These are phyloP conservation scores for Acleris laterana DNA, from an alignment of 2,888 invertebrate species.

Conservation along the genomic window DNA sequence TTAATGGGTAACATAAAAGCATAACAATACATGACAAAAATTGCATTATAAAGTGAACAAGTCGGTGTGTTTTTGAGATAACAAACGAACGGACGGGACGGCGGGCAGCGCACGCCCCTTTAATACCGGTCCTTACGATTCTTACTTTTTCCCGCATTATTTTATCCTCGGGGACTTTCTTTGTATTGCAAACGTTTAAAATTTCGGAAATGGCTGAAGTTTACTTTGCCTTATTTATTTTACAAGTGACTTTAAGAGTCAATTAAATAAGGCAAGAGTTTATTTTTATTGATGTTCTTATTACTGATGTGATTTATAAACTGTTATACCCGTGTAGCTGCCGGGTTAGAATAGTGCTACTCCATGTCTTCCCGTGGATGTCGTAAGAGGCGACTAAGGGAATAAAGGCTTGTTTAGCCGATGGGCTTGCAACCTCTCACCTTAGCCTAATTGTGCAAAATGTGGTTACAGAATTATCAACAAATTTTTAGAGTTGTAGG, in stretches of 20 bases:
- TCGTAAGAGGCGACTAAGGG: too few species aligned
- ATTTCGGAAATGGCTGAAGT: not conserved
- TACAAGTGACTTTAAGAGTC: not conserved
- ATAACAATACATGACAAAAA: slow-evolving; percentile 27
- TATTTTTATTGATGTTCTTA: too few species aligned
- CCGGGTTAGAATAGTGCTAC: too few species aligned
- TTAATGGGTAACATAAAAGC: slow-evolving; percentile 21
- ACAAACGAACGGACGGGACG: slow-evolving; percentile 16
- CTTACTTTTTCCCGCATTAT: slow-evolving; percentile 17
- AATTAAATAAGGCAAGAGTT: too few species aligned
- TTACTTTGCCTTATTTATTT: not conserved
- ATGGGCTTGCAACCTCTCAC: too few species aligned
- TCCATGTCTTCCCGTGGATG: too few species aligned
- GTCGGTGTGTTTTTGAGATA: slow-evolving; percentile 22
- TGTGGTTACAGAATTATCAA: too few species aligned
- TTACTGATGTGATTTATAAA: too few species aligned
- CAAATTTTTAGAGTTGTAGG: too few species aligned
- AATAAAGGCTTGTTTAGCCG: too few species aligned
- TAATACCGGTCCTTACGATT: slow-evolving; percentile 18
- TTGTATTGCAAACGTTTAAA: not conserved
- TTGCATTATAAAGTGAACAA: slow-evolving; percentile 24
- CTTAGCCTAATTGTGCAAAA: too few species aligned
- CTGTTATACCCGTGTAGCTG: too few species aligned
- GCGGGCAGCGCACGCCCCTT: slow-evolving; percentile 6
- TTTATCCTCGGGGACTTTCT: slow-evolving; percentile 5